Evolutionary conservation across 2,888 invertebrate species (phyloP), one percentile per base, ranked within the genome.

Genomic region (Athetis lepigone): DNA sequence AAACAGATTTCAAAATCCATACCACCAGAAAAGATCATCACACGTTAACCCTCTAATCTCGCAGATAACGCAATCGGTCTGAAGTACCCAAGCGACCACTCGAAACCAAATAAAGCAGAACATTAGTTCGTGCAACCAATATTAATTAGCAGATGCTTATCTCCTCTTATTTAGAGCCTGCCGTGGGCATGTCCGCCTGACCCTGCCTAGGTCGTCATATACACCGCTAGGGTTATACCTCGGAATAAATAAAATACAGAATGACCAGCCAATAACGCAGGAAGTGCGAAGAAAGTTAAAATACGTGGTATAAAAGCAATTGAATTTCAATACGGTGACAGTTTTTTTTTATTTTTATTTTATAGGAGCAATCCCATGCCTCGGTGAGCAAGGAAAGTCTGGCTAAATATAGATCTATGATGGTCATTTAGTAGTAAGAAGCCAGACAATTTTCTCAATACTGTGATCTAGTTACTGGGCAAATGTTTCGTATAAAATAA

Each of bases 81-180:
- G 47, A 2, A 61, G 64, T 40, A 29, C 60, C 57, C 33, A 33
- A 25, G 57, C 68, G 61, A 78, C 77, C 63, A 70, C 60, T 51
- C 67, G 71, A 63, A 76, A 70, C 74, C 75, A 72, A 77, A 75
- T 77, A 75, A 79, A 76, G 68, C 71, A 56, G 69, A 68, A 73
- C 79, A 71, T 75, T 74, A 76, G 81, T 75, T 80, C 80, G 79
- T 79, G 83, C 75, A 79, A 74, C 77, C 79, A 82, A 85, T 85
- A 85, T 85, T 86, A 86, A 88, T 86, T 85, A 86, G 84, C 65
- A 78, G 84, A 85, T 85, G 68, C 18, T 77, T 79, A 86, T 86
- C 84, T 74, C 56, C 47, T 73, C 71, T 77, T 83, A 84, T 82
- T 84, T 83, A 82, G 70, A 71, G 79, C 73, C 66, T 67, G 75